Evolutionary conservation across 2,797 vertebrate species (phyloP).

Genomic region (Leuciscus waleckii): DNA sequence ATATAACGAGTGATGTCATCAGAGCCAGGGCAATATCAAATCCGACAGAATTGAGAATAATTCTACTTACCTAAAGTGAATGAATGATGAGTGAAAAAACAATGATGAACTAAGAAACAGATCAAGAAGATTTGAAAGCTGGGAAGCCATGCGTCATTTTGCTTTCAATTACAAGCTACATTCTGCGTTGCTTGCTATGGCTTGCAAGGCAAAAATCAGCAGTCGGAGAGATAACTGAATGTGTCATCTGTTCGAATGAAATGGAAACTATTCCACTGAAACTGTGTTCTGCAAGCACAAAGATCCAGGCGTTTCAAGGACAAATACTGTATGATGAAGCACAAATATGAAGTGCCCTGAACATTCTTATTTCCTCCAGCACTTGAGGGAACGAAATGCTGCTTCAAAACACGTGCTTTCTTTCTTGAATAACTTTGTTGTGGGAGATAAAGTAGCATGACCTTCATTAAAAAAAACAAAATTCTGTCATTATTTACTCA

Average conservation of each 20-base stretch:
- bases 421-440: neutral
- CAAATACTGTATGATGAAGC: slow-evolving; percentile 8
- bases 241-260: neutral
- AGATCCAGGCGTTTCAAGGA: slow-evolving; percentile 4
- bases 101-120: slow-evolving; percentile 22
- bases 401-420: neutral
- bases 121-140: slow-evolving; percentile 8
- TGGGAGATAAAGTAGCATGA: neutral
- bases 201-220: slow-evolving; percentile 1
- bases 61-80: slow-evolving; percentile 23
- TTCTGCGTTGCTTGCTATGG: neutral
- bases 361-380: slow-evolving; percentile 3
- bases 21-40: slow-evolving; percentile 4
- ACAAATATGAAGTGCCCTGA: neutral
- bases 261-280: neutral
- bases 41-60: slow-evolving; percentile 1
- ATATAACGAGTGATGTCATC: slow-evolving; percentile 38
- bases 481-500: neutral
- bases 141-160: neutral
- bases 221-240: neutral
- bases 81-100: neutral
- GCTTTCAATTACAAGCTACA: slow-evolving; percentile 8
- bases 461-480: slow-evolving; percentile 14
- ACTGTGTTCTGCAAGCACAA: slow-evolving; percentile 7
- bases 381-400: slow-evolving; percentile 17